Percentiles rank a stretch among this genome's conserved stretches.
Evolutionary conservation across 1,140 invertebrate species (phyloP).

Genomic region (Drosophila setifemur): DNA sequence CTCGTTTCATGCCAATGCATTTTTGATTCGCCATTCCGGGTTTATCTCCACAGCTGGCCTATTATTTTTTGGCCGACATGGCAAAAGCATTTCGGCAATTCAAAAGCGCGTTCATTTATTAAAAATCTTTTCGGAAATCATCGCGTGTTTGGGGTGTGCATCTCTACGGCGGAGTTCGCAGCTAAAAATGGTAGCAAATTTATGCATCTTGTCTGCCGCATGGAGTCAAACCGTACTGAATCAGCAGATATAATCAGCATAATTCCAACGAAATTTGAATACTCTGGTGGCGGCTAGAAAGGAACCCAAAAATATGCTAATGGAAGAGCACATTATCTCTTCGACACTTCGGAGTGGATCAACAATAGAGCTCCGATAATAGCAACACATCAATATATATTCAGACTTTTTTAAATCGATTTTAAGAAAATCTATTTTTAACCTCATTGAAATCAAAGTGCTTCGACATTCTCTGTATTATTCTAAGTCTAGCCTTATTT

Average conservation of each 20-base stretch:
- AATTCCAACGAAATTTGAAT: constrained; percentile 32
- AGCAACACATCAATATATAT: too few species aligned
- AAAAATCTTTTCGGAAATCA: constrained; percentile 38
- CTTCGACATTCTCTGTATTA: too few species aligned
- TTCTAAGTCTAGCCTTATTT: not conserved
- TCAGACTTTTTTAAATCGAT: too few species aligned
- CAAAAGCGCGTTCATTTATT: constrained; percentile 31
- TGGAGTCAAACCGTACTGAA: constrained; percentile 9
- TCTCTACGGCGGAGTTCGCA: not conserved
- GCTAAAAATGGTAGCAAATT: constrained; percentile 30
- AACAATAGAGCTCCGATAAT: too few species aligned
- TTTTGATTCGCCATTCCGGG: constrained; percentile 36
- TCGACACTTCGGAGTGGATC: too few species aligned
- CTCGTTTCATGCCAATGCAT: constrained; percentile 38
- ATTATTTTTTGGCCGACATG: constrained; percentile 11
- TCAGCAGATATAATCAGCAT: constrained; percentile 2
- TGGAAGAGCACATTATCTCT: not conserved
- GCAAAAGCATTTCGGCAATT: constrained; percentile 22
- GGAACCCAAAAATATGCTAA: constrained; percentile 3
- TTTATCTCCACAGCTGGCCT: constrained; percentile 23
- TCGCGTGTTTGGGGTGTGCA: not conserved
- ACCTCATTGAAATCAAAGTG: too few species aligned
- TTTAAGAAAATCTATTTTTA: too few species aligned
- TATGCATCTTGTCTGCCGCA: constrained; percentile 11
- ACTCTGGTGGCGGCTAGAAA: constrained; percentile 15